A percentile compares a stretch with the other conserved stretches of the same genome.
Conservation (phyloP, 2,797 vertebrate species). For the Synanceia verrucosa region DNA sequence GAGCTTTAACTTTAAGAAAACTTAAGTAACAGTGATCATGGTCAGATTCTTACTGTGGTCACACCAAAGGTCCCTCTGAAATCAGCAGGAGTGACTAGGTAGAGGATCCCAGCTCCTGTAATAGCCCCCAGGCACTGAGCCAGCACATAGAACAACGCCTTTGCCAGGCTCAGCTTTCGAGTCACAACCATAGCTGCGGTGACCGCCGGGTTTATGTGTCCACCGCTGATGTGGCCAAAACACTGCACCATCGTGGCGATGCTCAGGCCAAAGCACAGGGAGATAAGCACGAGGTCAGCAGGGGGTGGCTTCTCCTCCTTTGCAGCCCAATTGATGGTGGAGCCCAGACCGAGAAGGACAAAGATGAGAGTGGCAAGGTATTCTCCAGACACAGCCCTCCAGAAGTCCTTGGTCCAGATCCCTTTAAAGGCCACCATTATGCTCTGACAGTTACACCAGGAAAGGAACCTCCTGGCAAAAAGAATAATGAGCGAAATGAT, state of each 20-base stretch:
- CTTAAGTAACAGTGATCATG: background rate
- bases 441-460: conserved; percentile 81
- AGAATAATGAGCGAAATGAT: conserved; percentile 70
- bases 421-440: conserved; percentile 95
- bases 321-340: conserved; percentile 91
- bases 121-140: conserved; percentile 94
- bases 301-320: conserved; percentile 83
- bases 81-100: conserved; percentile 88
- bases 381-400: conserved; percentile 93
- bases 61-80: conserved; percentile 87
- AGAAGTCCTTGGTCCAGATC: conserved; percentile 96
- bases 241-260: conserved; percentile 97
- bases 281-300: conserved; percentile 91
- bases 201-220: conserved; percentile 95
- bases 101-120: conserved; percentile 89
- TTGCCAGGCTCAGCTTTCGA: conserved; percentile 91
- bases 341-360: conserved; percentile 92
- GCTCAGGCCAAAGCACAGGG: conserved; percentile 95
- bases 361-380: conserved; percentile 94
- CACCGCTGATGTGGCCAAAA: conserved; percentile 94
- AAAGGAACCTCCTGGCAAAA: conserved; percentile 87
- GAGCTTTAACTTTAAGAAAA: background rate
- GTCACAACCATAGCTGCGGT: conserved; percentile 94
- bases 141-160: conserved; percentile 90
- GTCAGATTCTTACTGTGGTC: conserved; percentile 83